Percentiles rank a stretch among this genome's conserved stretches.
These are phyloP conservation scores for Contarinia nasturtii DNA, from an alignment of 1,140 invertebrate genomes.

Conservation along the genomic window DNA sequence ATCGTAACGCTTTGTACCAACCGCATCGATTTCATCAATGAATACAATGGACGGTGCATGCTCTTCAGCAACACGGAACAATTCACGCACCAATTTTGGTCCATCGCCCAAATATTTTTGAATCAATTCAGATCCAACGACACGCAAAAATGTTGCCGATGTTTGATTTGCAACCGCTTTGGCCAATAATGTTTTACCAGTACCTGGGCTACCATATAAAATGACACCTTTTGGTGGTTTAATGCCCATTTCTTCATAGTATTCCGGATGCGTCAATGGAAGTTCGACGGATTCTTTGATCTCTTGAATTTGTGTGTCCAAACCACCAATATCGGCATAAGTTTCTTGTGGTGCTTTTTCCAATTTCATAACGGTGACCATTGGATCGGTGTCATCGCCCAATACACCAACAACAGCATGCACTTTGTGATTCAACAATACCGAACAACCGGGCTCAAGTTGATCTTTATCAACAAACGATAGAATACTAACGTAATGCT, in stretches of 20 bases:
- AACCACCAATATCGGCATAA: conserved; percentile 97
- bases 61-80: conserved; percentile 97
- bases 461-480: conserved; percentile 99
- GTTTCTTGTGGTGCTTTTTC: conserved; percentile 99
- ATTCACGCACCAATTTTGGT: conserved; percentile 91
- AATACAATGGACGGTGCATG: conserved; percentile 99
- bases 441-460: conserved; percentile 96
- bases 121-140: conserved; percentile 97
- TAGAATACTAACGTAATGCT: conserved; percentile 98
- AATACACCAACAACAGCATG: conserved; percentile 98
- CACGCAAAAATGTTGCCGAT: conserved; percentile 94
- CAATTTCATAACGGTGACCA: conserved; percentile 99
- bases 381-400: conserved; percentile 98
- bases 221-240: conserved; percentile 99
- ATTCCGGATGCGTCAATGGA: conserved; percentile 97
- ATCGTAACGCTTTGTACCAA: conserved; percentile 98
- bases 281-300: conserved; percentile 99
- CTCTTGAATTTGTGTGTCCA: conserved; percentile 99
- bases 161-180: conserved; percentile 99
- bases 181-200: conserved; percentile 93
- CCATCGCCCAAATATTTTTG: conserved; percentile 99
- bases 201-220: conserved; percentile 94
- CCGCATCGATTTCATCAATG: conserved; percentile 99
- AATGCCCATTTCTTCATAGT: conserved; percentile 99
- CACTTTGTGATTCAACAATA: conserved; percentile 96